These are phyloP conservation scores for Gymnosoma rotundatum DNA, from an alignment of 2,888 invertebrate genomes.

Conservation along the genomic window DNA sequence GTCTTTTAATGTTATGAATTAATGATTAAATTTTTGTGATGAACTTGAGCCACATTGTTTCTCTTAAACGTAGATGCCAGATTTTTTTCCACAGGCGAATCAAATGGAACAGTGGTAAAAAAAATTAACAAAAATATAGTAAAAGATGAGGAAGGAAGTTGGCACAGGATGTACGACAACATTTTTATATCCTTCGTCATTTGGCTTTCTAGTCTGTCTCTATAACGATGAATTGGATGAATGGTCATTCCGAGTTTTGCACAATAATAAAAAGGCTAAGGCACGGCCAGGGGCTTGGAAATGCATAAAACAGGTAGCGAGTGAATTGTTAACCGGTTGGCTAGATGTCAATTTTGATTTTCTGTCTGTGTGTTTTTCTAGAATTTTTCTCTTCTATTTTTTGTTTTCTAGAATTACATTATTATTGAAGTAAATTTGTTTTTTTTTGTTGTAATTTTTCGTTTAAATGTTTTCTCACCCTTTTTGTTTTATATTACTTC, in stretches of 20 bases:
- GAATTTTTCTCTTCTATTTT: background rate
- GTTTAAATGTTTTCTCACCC: constrained; percentile 5
- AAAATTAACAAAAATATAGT: background rate
- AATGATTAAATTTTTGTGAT: constrained; percentile 64
- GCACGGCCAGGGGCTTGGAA: background rate
- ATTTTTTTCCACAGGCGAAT: constrained; percentile 13
- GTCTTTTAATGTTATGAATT: constrained; percentile 36
- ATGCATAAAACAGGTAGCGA: background rate
- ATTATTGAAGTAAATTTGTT: constrained; percentile 19
- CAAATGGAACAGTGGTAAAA: constrained; percentile 7
- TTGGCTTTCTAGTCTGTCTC: constrained; percentile 24
- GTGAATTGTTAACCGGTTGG: constrained; percentile 40
- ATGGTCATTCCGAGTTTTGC: constrained; percentile 16
- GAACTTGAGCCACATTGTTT: constrained; percentile 64
- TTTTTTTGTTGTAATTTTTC: background rate
- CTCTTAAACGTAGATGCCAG: constrained; percentile 47
- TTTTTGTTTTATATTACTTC: constrained; percentile 10
- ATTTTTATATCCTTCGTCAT: constrained; percentile 58
- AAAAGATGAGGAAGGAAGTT: constrained; percentile 53
- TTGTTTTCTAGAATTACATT: constrained; percentile 20
- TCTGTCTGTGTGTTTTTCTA: constrained; percentile 15
- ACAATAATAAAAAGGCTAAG: constrained; percentile 18
- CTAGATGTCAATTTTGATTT: constrained; percentile 39
- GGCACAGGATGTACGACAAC: constrained; percentile 58
- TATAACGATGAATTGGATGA: constrained; percentile 14